Base-by-base conservation (phyloP, 2,888 invertebrate genomes). In the Lordiphosa fenestrarum region DNA sequence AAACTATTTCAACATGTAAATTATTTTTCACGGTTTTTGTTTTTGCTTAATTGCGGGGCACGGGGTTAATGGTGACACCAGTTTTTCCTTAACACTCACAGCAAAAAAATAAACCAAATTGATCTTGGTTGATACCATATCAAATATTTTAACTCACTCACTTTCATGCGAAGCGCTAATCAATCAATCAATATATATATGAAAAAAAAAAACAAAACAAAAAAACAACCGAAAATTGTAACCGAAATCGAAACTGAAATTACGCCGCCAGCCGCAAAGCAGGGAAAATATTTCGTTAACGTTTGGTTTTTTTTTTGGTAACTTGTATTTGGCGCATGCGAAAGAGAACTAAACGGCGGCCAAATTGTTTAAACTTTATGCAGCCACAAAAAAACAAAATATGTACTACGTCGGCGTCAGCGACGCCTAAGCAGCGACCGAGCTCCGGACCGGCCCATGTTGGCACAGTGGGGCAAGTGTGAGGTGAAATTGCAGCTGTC, bases 251-350 rank as follows among this genome's bases (percentile, higher is more conserved):
- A 53, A 53, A 53, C 25, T 23, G 44, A 58, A 54, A 37, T 38
- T 15, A 10, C 21, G 9, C 35, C 35, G 47, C 19, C 19, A 47
- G 35, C 12, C 19, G 36, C 25, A 15, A 39, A 30, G 9, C 30
- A 10, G 30, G 30, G 30, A 30, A 39, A 41, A 41, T 44, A 15
- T 33, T 15, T n/a, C 15, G 7, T 40, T 40, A n/a, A 10, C n/a
- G 15, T 44, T 19, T 6, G 30, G 30, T 44, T 33, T 15, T 4
- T 30, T 44, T 44, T 58, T 67, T 47, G 58, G 66, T 74, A 68
- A 75, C 80, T 78, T 75, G 62, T 50, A 66, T 80, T 68, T 68
- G 59, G 65, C 74, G 73, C 74, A 75, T 73, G 65, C 68, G 71
- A 55, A 65, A 73, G 73, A 75, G 71, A 78, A 75, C 80, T 80